A percentile compares a stretch with the other conserved stretches of the same genome.
Conservation (phyloP, 2,797 vertebrate species). For the Apodemus agrarius region DNA sequence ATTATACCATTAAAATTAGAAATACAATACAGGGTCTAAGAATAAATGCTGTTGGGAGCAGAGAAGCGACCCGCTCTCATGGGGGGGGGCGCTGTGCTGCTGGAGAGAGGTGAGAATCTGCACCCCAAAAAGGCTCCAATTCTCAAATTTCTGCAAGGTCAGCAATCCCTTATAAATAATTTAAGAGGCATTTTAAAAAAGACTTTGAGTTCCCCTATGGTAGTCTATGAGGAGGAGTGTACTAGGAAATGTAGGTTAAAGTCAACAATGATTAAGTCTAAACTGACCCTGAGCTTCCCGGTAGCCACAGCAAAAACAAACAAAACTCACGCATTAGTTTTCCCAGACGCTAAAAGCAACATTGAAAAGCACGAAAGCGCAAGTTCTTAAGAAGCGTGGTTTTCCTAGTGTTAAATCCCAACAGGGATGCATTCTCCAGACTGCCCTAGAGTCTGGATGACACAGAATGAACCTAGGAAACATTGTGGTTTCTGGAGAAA, state of each 20-base stretch:
- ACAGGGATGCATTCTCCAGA: neutral
- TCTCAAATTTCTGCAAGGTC: neutral
- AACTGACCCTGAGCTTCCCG: conserved; percentile 29
- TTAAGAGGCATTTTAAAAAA: conserved; percentile 24
- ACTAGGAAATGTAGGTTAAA: neutral
- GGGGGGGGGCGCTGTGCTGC: accelerated
- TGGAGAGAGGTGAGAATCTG: neutral
- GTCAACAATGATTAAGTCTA: neutral
- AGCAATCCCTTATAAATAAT: conserved; percentile 14
- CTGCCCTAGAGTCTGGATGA: neutral
- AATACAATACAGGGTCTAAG: conserved; percentile 47
- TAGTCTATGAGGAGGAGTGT: neutral
- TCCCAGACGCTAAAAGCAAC: neutral
- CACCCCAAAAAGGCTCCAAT: neutral
- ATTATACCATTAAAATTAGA: conserved; percentile 59
- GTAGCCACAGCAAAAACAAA: conserved; percentile 36
- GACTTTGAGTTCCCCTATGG: neutral
- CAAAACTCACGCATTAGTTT: neutral
- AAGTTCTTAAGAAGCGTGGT: neutral
- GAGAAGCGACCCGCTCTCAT: neutral
- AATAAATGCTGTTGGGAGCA: neutral
- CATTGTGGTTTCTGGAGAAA: neutral
- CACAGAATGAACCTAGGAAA: neutral
- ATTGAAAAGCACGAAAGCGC: neutral
- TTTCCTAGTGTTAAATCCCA: neutral